Percentiles rank a stretch among this genome's conserved stretches.
phyloP scores from a whole-genome alignment of 2,113 vertebrate species.

The Oenanthe melanoleuca region DNA sequence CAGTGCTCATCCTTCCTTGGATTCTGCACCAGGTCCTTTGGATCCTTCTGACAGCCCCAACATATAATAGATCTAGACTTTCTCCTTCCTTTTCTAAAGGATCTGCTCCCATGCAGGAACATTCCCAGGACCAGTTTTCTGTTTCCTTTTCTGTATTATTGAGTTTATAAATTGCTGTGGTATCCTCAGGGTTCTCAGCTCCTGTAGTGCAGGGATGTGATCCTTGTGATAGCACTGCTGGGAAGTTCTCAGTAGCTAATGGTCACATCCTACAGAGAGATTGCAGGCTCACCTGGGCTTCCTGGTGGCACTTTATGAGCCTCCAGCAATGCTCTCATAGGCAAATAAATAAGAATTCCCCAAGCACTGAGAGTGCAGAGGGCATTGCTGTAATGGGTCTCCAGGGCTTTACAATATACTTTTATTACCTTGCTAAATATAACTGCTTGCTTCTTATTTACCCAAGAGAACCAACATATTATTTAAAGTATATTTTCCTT shows the following conservation, averaged over 20 bases:
- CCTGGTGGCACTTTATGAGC: not conserved
- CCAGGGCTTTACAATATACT: not conserved
- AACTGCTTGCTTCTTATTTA: constrained; percentile 21
- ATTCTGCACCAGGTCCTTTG: not conserved
- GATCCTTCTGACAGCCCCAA: not conserved
- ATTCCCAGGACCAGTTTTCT: not conserved
- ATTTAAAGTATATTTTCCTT: not conserved
- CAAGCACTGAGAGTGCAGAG: not conserved
- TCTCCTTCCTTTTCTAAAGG: not conserved
- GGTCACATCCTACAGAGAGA: not conserved
- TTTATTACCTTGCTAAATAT: constrained; percentile 51
- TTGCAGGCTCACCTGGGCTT: not conserved
- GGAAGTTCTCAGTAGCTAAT: not conserved
- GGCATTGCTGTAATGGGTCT: constrained; percentile 7
- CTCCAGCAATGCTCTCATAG: not conserved
- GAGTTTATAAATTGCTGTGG: not conserved
- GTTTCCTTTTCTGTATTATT: not conserved
- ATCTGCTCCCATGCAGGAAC: not conserved
- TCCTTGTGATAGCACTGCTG: not conserved
- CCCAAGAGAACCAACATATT: not conserved
- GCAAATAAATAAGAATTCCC: constrained; percentile 17
- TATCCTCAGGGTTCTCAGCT: not conserved
- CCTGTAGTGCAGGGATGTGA: not conserved
- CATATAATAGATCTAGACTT: not conserved
- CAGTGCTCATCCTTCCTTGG: not conserved